These are phyloP conservation scores for Loxodonta africana DNA, from an alignment of 2,113 vertebrate genomes.

Conservation along the genomic window DNA sequence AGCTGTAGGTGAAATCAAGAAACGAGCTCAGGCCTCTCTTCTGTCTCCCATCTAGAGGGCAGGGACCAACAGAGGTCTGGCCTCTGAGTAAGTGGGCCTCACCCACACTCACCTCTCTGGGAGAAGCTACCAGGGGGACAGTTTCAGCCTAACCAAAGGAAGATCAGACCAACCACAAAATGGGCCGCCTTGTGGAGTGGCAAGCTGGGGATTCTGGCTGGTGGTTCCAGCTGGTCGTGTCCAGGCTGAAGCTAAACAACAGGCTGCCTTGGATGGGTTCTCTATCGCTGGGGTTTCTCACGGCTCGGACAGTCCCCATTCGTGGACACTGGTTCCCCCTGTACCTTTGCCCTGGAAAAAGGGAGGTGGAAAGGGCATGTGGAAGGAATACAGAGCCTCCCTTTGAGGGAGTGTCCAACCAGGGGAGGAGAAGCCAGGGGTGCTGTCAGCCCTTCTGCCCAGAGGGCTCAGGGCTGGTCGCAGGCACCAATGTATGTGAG, in stretches of 20 bases:
- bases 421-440: background rate
- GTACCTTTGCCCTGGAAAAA: background rate
- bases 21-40: accelerated
- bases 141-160: background rate
- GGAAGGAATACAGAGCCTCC: background rate
- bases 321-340: background rate
- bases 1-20: background rate
- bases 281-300: background rate
- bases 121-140: background rate
- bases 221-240: background rate
- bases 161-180: background rate
- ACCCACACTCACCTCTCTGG: background rate
- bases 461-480: background rate
- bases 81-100: background rate
- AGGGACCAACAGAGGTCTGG: background rate
- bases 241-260: background rate
- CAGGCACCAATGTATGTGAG: accelerated
- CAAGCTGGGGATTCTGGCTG: background rate
- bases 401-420: background rate
- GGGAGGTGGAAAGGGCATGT: background rate
- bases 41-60: background rate
- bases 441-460: background rate
- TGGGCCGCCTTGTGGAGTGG: accelerated
- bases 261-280: background rate
- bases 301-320: background rate